Evolutionary conservation across 2,797 vertebrate genomes (phyloP).

Genomic region (Clarias laeviceps): DNA sequence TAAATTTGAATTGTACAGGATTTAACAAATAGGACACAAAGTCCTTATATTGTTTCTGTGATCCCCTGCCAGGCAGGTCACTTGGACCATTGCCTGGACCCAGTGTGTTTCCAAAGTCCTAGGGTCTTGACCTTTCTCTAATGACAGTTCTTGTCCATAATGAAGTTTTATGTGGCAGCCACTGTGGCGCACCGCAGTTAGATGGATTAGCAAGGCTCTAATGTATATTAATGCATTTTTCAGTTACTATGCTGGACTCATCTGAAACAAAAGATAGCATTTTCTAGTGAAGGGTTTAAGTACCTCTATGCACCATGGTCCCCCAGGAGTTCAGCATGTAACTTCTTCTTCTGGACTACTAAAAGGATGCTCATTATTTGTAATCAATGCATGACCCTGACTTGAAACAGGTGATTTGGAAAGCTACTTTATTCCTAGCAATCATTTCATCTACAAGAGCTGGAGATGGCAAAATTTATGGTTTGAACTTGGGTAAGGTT

Average conservation of each 20-base stretch:
- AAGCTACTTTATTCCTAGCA: background rate
- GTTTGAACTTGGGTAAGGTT: background rate
- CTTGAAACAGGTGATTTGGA: background rate
- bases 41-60: background rate
- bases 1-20: background rate
- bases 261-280: background rate
- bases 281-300: background rate
- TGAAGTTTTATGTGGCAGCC: background rate
- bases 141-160: background rate
- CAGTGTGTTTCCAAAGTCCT: background rate
- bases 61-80: background rate
- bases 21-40: background rate
- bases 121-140: background rate
- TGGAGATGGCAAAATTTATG: too few species aligned
- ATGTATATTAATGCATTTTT: background rate
- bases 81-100: background rate
- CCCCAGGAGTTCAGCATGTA: background rate
- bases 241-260: background rate
- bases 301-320: background rate
- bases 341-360: background rate
- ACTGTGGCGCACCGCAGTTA: background rate
- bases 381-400: background rate
- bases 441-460: background rate
- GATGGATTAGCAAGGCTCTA: background rate
- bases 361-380: background rate